Conservation (phyloP, 2,113 vertebrate genomes). For the Tympanuchus pallidicinctus region DNA sequence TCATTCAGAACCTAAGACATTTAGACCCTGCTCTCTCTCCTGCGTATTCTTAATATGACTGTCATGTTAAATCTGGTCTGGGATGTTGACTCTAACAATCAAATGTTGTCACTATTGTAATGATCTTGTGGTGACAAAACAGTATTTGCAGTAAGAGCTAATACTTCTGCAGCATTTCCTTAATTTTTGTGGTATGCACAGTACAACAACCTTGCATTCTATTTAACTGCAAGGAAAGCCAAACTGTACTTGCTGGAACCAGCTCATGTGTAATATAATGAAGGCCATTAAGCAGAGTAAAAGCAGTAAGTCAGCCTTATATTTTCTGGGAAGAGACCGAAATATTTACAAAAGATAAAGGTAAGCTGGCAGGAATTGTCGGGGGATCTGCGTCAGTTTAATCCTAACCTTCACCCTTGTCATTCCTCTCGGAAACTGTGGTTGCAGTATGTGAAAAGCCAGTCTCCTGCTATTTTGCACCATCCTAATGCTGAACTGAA, state of each 20-base stretch:
- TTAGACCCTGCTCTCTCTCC: neutral
- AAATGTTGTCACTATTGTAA: rapidly evolving
- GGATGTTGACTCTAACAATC: neutral
- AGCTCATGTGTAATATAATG: neutral
- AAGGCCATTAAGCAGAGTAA: neutral
- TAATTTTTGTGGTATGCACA: neutral
- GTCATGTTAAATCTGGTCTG: neutral
- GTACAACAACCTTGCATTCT: neutral
- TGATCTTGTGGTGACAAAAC: neutral
- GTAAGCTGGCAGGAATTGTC: neutral
- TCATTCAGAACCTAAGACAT: neutral
- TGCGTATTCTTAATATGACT: neutral
- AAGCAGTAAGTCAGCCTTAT: neutral
- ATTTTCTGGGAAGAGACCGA: neutral
- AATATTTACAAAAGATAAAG: neutral
- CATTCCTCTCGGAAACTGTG: neutral
- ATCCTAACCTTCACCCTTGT: rapidly evolving
- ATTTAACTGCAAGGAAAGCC: neutral
- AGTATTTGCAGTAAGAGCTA: neutral
- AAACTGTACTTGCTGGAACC: neutral
- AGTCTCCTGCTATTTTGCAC: neutral
- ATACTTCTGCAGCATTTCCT: neutral
- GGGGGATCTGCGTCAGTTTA: neutral
- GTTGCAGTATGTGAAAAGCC: rapidly evolving
- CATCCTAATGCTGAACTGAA: neutral